Evolutionary conservation across 2,797 vertebrate species (phyloP).

Genomic region (Fringilla coelebs): DNA sequence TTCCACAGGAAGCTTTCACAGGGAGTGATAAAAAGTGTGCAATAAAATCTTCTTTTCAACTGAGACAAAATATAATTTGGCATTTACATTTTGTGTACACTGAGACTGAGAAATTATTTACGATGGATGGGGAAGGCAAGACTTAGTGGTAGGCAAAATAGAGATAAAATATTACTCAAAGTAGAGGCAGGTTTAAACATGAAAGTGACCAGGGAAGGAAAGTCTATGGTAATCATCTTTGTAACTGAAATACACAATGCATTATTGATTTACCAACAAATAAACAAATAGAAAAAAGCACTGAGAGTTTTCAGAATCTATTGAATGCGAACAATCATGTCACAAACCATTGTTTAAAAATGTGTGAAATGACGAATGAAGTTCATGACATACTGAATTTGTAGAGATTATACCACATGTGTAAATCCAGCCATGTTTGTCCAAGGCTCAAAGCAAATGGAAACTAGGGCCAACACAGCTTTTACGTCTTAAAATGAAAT

Average conservation of each 20-base stretch:
- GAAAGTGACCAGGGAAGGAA: neutral
- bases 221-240: neutral
- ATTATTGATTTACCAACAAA: slow-evolving; percentile 32
- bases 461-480: slow-evolving; percentile 21
- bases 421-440: slow-evolving; percentile 43
- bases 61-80: neutral
- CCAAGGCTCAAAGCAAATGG: slow-evolving; percentile 55
- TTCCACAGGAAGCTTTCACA: neutral
- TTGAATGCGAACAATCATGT: neutral
- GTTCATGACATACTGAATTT: slow-evolving; percentile 26
- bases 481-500: slow-evolving; percentile 57
- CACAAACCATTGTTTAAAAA: slow-evolving; percentile 27
- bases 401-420: neutral
- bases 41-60: neutral
- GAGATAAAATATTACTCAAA: neutral
- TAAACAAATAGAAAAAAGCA: slow-evolving; percentile 28
- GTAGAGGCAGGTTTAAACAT: slow-evolving; percentile 10
- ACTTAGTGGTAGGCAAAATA: neutral
- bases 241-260: slow-evolving; percentile 19
- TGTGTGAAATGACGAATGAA: neutral
- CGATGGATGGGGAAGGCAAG: neutral
- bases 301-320: neutral
- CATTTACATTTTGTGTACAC: neutral
- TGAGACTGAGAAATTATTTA: neutral
- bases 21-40: neutral